phyloP scores from a whole-genome alignment of 2,113 vertebrate genomes.

The Mormyrus iriodes region DNA sequence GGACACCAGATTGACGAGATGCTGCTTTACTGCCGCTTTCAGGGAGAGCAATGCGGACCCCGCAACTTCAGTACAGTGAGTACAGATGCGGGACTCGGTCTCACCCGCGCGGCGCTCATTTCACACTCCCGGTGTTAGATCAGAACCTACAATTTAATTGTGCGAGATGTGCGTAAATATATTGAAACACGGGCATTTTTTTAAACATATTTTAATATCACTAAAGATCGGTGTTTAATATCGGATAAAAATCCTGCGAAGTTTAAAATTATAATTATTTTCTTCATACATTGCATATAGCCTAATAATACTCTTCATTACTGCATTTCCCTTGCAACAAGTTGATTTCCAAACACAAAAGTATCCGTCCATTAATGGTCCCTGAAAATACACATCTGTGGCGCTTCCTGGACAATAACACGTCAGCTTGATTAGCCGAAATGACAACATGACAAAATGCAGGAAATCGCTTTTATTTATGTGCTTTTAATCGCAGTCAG shows the following conservation, averaged over 20 bases:
- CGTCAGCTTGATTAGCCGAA: not conserved
- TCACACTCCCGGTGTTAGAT: not conserved
- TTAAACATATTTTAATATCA: not conserved
- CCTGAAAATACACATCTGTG: not conserved
- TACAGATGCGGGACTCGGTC: not conserved
- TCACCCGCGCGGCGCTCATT: not conserved
- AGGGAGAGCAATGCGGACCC: conserved; percentile 66
- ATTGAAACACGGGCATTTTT: not conserved
- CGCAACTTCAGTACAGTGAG: conserved; percentile 71
- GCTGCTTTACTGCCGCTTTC: conserved; percentile 68
- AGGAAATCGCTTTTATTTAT: not conserved
- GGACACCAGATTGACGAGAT: conserved; percentile 77
- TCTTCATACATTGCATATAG: not conserved
- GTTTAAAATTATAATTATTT: not conserved
- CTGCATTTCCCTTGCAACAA: conserved; percentile 1
- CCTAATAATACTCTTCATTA: not conserved
- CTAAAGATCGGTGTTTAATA: not conserved
- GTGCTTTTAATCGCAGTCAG: not conserved
- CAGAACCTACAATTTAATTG: not conserved
- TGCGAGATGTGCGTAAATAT: not conserved
- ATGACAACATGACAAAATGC: not conserved
- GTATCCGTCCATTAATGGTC: not conserved
- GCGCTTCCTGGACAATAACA: not conserved
- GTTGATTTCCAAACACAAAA: not conserved
- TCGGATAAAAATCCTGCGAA: not conserved